These are phyloP conservation scores for Merops nubicus DNA, from an alignment of 2,113 vertebrate genomes.

Conservation along the genomic window DNA sequence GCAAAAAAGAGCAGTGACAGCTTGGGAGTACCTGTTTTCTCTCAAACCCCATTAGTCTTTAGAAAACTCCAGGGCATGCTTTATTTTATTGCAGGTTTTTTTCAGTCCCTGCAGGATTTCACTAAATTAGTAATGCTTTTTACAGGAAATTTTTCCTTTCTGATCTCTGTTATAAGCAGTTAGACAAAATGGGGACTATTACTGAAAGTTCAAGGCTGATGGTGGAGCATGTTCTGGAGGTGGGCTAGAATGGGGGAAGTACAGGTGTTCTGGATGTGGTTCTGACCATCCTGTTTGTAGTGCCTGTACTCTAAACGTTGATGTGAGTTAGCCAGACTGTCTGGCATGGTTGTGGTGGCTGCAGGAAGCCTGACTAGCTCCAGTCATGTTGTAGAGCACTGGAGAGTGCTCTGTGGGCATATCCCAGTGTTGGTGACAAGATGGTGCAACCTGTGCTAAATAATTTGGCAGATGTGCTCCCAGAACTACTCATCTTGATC, in stretches of 20 bases:
- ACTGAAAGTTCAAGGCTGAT: background rate
- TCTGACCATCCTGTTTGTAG: background rate
- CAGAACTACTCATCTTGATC: background rate
- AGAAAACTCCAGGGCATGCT: background rate
- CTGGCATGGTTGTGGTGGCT: background rate
- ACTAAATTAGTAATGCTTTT: background rate
- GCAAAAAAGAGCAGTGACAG: background rate
- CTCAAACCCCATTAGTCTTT: background rate
- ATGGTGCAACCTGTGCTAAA: background rate
- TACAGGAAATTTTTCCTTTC: background rate
- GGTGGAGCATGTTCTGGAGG: background rate
- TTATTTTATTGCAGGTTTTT: background rate
- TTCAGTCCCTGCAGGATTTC: background rate
- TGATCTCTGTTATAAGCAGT: background rate
- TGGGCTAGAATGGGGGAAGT: background rate
- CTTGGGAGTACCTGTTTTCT: slow-evolving; percentile 1
- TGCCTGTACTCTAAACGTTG: background rate
- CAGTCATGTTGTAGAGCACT: accelerated
- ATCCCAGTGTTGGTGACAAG: background rate
- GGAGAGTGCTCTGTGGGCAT: background rate
- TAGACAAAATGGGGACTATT: background rate
- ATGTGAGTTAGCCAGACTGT: background rate
- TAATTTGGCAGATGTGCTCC: background rate
- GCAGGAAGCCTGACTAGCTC: background rate
- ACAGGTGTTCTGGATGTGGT: background rate